These are phyloP conservation scores for Heliangelus exortis DNA, from an alignment of 2,797 vertebrate genomes.

Conservation along the genomic window DNA sequence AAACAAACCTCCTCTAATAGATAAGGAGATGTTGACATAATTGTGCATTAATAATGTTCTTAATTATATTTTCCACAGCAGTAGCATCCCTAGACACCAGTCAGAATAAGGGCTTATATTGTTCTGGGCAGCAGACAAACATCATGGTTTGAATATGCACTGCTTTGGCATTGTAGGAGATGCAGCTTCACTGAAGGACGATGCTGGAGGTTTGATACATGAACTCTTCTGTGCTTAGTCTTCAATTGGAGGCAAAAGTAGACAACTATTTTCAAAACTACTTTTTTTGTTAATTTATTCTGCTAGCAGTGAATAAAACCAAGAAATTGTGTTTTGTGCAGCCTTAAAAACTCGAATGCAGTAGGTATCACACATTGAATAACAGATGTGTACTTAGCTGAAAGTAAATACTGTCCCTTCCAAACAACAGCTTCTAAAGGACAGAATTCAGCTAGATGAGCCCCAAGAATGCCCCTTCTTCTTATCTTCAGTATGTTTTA, in stretches of 20 bases:
- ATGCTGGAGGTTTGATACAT: background rate
- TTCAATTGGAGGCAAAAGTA: background rate
- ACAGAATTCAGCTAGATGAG: background rate
- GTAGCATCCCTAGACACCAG: background rate
- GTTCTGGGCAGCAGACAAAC: background rate
- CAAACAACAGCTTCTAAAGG: background rate
- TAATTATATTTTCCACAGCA: constrained; percentile 9
- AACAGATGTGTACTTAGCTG: background rate
- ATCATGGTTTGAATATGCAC: background rate
- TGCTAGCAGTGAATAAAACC: background rate
- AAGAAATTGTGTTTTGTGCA: background rate
- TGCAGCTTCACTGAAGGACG: background rate
- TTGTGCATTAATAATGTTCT: background rate
- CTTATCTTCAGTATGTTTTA: background rate
- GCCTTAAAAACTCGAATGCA: background rate
- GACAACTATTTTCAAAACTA: too few relatives aligned
- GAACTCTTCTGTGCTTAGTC: background rate
- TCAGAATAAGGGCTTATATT: background rate
- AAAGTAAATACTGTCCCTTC: background rate
- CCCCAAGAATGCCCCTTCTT: background rate
- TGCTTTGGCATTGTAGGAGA: background rate
- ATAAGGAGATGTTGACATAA: background rate
- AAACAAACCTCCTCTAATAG: background rate
- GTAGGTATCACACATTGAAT: background rate
- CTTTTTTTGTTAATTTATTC: background rate